Base-by-base conservation (phyloP, 1,140 invertebrate species). In the Saxidomus purpurata region DNA sequence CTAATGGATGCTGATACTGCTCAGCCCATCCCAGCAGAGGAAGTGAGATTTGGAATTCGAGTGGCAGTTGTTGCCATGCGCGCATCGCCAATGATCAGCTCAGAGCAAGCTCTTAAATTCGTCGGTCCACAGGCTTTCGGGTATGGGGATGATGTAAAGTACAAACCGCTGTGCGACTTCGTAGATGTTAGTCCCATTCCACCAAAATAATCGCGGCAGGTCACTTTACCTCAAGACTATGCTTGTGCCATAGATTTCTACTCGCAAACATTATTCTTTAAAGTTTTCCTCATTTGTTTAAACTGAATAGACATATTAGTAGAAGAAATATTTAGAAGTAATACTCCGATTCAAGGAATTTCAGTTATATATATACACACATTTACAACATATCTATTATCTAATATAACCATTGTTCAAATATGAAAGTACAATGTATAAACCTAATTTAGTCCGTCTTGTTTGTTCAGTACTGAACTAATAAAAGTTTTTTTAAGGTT, bases 91-190 rank as follows among this genome's bases (percentile, higher is more conserved):
- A 79, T 91, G 28, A 90, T 95, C 59, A 86, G 90, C 28, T 91
- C 91, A 0, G 69, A 90, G 22, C 15, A 87, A 17, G 94, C 94
- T 8, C 71, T 95, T 28, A 59, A 89, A 47, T 91, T 93, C 74
- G 93, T 95, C 19, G 94, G 94, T 0, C 94, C 94, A 17, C 74
- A 92, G 28, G 93, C 94, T 9, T 95, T 95, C 89, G 92, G 92
- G n/a, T 95, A 76, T 19, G 36, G 52, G 4, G 87, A 69, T 25
- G 84, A 87, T 63, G 79, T 82, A n/a, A 43, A 87, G 34, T 89
- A 89, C 52, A 47, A 31, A n/a, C 87, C 87, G 28, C 11, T 83
- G n/a, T 38, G 80, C 13, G 69, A 81, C 13, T 89, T 83, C 34
- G 80, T 83, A 13, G 80, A 76, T 13, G 28, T 34, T 19, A 59